Percentiles rank a stretch among this genome's conserved stretches.
These are phyloP conservation scores for Cichlasoma orientale DNA, from an alignment of 2,797 vertebrate species.

Conservation along the genomic window DNA sequence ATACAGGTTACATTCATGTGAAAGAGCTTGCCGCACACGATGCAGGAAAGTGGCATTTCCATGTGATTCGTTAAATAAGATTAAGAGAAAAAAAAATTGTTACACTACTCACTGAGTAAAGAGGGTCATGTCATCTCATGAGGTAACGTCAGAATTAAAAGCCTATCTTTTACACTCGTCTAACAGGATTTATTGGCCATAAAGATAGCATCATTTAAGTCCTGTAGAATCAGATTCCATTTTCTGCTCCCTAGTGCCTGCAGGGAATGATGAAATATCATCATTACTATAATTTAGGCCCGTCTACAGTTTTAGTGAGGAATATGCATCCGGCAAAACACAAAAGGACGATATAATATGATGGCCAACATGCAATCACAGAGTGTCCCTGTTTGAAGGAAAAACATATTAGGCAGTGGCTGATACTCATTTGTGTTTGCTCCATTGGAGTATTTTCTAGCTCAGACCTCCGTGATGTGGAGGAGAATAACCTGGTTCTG, in stretches of 20 bases:
- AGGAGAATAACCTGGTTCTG: constrained; percentile 30
- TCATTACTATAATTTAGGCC: constrained; percentile 20
- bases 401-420: constrained; percentile 51
- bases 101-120: constrained; percentile 28
- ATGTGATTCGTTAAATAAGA: not conserved
- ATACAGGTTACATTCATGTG: not conserved
- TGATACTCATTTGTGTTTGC: constrained; percentile 43
- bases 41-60: not conserved
- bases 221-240: constrained; percentile 54
- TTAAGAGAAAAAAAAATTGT: not conserved
- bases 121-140: constrained; percentile 36
- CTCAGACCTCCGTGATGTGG: constrained; percentile 31
- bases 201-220: constrained; percentile 53
- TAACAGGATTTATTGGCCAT: constrained; percentile 53
- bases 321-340: constrained; percentile 15
- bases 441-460: constrained; percentile 31
- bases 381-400: constrained; percentile 22
- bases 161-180: constrained; percentile 40
- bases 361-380: constrained; percentile 34
- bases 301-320: constrained; percentile 8
- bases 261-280: constrained; percentile 52
- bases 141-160: constrained; percentile 63
- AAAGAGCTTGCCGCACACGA: not conserved
- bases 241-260: constrained; percentile 33
- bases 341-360: constrained; percentile 23